Base-by-base conservation (phyloP, 92 coral and sea anemone species). In the Phymanthus crucifer region DNA sequence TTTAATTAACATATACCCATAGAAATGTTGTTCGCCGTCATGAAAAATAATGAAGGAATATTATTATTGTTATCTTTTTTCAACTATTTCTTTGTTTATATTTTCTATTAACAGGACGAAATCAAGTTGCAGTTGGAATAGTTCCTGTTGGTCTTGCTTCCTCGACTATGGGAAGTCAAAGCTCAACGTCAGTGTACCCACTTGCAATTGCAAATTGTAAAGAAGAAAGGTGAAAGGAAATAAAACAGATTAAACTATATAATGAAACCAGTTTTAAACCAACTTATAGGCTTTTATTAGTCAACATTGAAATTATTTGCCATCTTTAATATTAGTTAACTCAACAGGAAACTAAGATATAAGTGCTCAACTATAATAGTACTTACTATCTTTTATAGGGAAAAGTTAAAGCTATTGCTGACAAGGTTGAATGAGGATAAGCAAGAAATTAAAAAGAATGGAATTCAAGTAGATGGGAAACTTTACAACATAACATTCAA, bases 141-240 rank as follows among this genome's bases (percentile, higher is more conserved):
- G 58, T 50, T 50, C 58, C 58, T 50, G 58, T 50, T 45, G 50
- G 50, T 45, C 50, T 45, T 45, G 50, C 50, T 45, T 45, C 50
- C 0, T 45, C 50, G 2, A 45, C 50, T 45, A 45, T 45, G 2
- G 50, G 50, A 45, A 45, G 50, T 45, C 50, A 45, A 45, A 45
- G 50, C 50, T 45, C 50, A 0, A 45, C 1, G 50, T 45, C 50
- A 0, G 50, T 45, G 2, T 45, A 45, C 50, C 50, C 50, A 45
- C 50, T 45, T 45, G 50, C n/a, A n/a, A n/a, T n/a, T n/a, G n/a
- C n/a, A n/a, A n/a, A n/a, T n/a, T n/a, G n/a, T n/a, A n/a, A n/a
- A 45, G 2, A 45, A 45, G 50, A 45, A 45, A 45, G 50, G 50
- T 45, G 2, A 45, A 45, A 45, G 50, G 2, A 45, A 45, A 45